Evolutionary conservation across 2,113 vertebrate genomes (phyloP), one percentile per base, ranked within the genome.

Genomic region (Saimiri boliviensis): DNA sequence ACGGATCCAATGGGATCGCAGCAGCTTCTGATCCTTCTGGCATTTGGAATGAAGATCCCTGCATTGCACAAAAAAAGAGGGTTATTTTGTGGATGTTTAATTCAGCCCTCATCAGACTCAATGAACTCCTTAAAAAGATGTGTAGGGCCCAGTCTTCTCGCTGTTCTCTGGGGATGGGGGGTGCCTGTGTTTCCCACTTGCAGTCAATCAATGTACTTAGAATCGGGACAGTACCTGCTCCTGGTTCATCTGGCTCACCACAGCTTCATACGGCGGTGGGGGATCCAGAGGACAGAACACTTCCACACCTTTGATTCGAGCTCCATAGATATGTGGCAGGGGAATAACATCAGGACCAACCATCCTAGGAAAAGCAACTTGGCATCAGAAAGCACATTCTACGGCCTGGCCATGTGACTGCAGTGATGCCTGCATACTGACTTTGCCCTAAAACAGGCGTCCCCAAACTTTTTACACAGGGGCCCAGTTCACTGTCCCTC

Each of bases 211-310:
- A 21, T 0, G 0, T 14, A 13, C 27, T 30, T 37, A 25, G 17
- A 5, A 42, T 2, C 3, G 0, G 5, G 11, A 37, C 20, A 40
- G 11, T 98, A 99, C 99, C 99, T 99, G 98, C 63, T 98, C 97
- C 70, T 93, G 79, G 83, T 81, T 87, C 7, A 47, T 86, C 84
- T 97, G 96, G 66, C 89, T 97, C 91, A 97, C 95, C 17, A 98
- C 98, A 12, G 97, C 98, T 98, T 99, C 98, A 0, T 99, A 99
- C 0, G 99, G 98, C 49, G 99, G 99, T 1, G 99, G 99, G 6
- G 99, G 98, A 9, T 99, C 99, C 90, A 99, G 94, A 0, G 98
- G 98, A 87, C 98, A 99, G 98, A 99, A 99, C 37, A 99, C 98
- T 94, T 99, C 99, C 81, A 98, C 97, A 0, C 98, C 99, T 98